Conservation (phyloP, 2,113 vertebrate species). For the Arenaria interpres region DNA sequence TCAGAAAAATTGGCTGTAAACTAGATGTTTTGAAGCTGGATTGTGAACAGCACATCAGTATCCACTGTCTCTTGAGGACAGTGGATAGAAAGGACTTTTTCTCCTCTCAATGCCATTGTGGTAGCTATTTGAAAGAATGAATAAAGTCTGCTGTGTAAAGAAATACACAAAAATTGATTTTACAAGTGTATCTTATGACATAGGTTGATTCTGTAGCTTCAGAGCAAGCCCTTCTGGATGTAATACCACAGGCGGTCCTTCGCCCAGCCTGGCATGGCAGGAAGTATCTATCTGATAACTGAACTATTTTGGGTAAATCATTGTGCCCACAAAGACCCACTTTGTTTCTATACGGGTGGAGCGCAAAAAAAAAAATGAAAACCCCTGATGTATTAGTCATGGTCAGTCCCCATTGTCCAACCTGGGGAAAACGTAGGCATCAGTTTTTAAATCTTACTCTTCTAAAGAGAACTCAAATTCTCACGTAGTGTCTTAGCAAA, state of each 20-base stretch:
- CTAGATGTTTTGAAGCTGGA: not conserved
- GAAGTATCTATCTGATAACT: constrained; percentile 44
- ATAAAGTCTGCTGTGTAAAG: not conserved
- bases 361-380: not conserved
- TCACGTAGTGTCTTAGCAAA: not conserved
- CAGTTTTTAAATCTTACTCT: not conserved
- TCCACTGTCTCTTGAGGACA: not conserved
- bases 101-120: not conserved
- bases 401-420: not conserved
- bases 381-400: not conserved
- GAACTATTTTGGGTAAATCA: constrained; percentile 33
- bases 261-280: not conserved
- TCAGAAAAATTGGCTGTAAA: accelerated
- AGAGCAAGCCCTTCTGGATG: not conserved
- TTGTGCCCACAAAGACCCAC: not conserved
- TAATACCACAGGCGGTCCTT: not conserved
- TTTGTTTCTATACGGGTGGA: not conserved
- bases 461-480: not conserved
- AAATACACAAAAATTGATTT: not conserved
- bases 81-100: not conserved
- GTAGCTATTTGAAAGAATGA: not conserved
- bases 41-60: not conserved
- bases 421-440: not conserved
- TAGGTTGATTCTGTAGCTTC: not conserved
- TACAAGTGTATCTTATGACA: not conserved